Percentiles rank a stretch among this genome's conserved stretches.
Evolutionary conservation across 2,113 vertebrate genomes (phyloP).

Genomic region (Nannobrachium achirus): DNA sequence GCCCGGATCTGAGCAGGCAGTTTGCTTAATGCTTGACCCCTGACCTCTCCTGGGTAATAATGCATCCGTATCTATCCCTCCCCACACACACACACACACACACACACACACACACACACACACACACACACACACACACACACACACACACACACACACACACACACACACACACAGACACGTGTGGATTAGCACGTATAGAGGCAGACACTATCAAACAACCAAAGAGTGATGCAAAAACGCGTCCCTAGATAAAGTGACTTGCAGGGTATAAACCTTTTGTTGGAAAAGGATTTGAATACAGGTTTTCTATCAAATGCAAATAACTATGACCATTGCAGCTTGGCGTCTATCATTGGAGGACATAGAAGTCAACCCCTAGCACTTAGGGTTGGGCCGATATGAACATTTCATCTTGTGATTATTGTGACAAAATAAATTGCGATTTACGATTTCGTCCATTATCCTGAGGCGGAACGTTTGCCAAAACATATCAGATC

Average conservation of each 20-base stretch:
- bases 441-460: too few species aligned
- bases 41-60: slow-evolving; percentile 85
- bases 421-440: too few species aligned
- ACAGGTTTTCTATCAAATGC: not conserved
- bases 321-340: slow-evolving; percentile 5
- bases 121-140: too few species aligned
- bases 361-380: too few species aligned
- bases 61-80: slow-evolving; percentile 73
- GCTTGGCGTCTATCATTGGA: not conserved
- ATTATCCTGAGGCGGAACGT: too few species aligned
- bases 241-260: slow-evolving; percentile 20
- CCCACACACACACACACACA: too few species aligned
- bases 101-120: too few species aligned
- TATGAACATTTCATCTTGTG: too few species aligned
- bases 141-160: too few species aligned
- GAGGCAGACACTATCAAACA: slow-evolving; percentile 47
- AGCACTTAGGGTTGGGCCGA: too few species aligned
- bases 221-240: slow-evolving; percentile 30
- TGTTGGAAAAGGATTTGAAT: slow-evolving; percentile 3
- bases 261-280: not conserved
- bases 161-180: slow-evolving; percentile 74
- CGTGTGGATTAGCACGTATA: too few species aligned
- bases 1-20: slow-evolving; percentile 72
- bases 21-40: slow-evolving; percentile 81
- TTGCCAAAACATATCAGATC: too few species aligned